A percentile compares a stretch with the other conserved stretches of the same genome.
Conservation (phyloP, 35 echinoderm and acorn worm species). For the Chiridota heheva region DNA sequence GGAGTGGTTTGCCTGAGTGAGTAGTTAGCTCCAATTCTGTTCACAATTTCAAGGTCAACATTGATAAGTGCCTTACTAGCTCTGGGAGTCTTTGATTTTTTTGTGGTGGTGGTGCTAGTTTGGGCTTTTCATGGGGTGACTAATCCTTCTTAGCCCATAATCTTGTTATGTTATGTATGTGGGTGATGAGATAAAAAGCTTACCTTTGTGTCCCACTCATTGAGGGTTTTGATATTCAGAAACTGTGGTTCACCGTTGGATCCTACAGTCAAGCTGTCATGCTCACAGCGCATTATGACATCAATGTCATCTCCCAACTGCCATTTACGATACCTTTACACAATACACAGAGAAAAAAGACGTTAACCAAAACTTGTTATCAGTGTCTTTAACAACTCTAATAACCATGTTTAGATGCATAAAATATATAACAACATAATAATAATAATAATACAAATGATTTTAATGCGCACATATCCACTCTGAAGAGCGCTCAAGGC, state of each 20-base stretch:
- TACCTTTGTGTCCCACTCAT: constrained; percentile 97
- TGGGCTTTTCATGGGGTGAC: too few species aligned
- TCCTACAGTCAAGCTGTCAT: constrained; percentile 79
- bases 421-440: neutral
- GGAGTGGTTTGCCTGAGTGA: too few species aligned
- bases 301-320: constrained; percentile 84
- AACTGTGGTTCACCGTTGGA: constrained; percentile 88
- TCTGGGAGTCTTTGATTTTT: too few species aligned
- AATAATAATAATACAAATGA: too few species aligned
- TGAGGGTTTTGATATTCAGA: constrained; percentile 94
- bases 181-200: neutral
- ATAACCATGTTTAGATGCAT: neutral
- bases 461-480: too few species aligned
- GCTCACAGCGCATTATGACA: constrained; percentile 89
- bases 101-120: too few species aligned
- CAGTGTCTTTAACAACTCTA: neutral
- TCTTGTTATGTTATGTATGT: too few species aligned
- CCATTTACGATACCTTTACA: constrained; percentile 89
- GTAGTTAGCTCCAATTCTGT: too few species aligned
- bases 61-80: too few species aligned
- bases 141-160: too few species aligned
- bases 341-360: neutral
- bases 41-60: too few species aligned
- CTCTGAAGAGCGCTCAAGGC: too few species aligned
- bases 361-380: neutral